These are phyloP conservation scores for Cryptocheilus praepositus DNA, from an alignment of 2,888 invertebrate species.

Conservation along the genomic window DNA sequence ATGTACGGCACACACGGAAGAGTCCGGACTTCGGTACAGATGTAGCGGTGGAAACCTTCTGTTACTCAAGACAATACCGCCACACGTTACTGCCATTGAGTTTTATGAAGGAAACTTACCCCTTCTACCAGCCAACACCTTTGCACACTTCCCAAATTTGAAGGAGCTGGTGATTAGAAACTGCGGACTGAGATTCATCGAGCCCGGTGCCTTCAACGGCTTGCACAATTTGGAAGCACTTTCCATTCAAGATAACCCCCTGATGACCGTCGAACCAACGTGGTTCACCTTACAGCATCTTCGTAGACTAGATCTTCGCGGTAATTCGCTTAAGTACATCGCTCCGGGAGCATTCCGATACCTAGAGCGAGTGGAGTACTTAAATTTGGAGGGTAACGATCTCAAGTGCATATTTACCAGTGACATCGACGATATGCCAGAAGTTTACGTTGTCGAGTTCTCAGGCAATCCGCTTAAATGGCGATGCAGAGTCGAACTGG, in stretches of 20 bases:
- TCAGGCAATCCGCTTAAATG: conserved; percentile 62
- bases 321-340: conserved; percentile 58
- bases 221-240: conserved; percentile 46
- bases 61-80: conserved; percentile 49
- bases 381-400: conserved; percentile 63
- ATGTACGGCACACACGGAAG: conserved; percentile 26
- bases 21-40: conserved; percentile 40
- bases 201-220: conserved; percentile 52
- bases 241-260: conserved; percentile 57
- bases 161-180: conserved; percentile 56
- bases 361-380: conserved; percentile 48
- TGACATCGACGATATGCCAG: conserved; percentile 53
- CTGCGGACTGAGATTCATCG: conserved; percentile 52
- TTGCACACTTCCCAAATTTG: conserved; percentile 51
- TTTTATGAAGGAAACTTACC: conserved; percentile 58
- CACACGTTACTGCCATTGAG: conserved; percentile 54
- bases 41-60: conserved; percentile 57
- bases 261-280: conserved; percentile 44
- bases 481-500: conserved; percentile 61
- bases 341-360: conserved; percentile 53
- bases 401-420: conserved; percentile 61
- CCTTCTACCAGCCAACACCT: conserved; percentile 38
- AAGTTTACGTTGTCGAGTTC: conserved; percentile 55
- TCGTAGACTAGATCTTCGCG: conserved; percentile 54
- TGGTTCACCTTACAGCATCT: conserved; percentile 55